phyloP scores from a whole-genome alignment of 1,140 invertebrate species.

The Bombus consobrinus region DNA sequence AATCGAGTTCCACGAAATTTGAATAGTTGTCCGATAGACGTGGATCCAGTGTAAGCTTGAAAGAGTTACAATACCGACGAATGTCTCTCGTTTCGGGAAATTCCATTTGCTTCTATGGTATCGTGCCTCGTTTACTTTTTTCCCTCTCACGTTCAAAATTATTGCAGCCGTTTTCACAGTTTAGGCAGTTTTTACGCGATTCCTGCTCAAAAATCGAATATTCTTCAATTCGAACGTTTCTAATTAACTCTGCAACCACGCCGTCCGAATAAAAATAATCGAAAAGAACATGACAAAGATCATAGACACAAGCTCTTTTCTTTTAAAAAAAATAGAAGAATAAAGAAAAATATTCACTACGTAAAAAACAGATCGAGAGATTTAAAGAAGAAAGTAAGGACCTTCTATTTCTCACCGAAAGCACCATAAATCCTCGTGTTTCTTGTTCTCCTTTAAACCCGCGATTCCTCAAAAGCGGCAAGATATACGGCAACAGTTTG shows the following conservation, averaged over 20 bases:
- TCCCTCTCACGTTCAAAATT: background rate
- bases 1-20: constrained; percentile 12
- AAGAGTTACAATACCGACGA: background rate
- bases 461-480: background rate
- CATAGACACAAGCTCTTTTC: too few species aligned
- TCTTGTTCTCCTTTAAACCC: background rate
- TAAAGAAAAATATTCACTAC: background rate
- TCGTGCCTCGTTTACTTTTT: background rate
- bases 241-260: too few species aligned
- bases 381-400: too few species aligned
- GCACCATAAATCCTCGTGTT: background rate
- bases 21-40: constrained; percentile 12
- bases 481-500: constrained; percentile 27
- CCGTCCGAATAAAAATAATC: background rate
- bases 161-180: background rate
- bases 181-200: background rate
- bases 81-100: constrained; percentile 4
- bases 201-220: too few species aligned
- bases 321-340: background rate
- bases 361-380: background rate
- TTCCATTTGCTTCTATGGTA: background rate
- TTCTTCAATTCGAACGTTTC: too few species aligned
- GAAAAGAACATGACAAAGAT: rapidly evolving
- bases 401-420: background rate
- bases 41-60: background rate